Conservation (phyloP, 2,113 vertebrate species). For the human (Homo sapiens) region DNA sequence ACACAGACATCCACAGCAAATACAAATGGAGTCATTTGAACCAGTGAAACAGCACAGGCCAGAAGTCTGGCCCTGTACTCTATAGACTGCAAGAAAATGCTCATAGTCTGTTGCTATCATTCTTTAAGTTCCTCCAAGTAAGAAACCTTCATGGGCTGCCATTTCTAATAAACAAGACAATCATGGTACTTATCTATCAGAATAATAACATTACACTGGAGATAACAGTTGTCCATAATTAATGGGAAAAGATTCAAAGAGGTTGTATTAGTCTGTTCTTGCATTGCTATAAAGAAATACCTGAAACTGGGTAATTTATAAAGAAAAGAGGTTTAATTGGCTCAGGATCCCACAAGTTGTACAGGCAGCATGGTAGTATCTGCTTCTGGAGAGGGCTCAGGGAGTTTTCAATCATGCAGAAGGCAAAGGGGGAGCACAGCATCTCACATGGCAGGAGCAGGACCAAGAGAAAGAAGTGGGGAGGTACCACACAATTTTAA, state of each 20-base stretch:
- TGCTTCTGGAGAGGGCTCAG: too few relatives aligned
- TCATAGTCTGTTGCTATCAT: not conserved
- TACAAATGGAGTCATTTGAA: not conserved
- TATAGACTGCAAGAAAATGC: not conserved
- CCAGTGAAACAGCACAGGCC: not conserved
- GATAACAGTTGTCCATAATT: not conserved
- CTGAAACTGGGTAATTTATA: too few relatives aligned
- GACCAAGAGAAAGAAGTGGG: too few relatives aligned
- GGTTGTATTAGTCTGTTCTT: too few relatives aligned
- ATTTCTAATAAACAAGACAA: not conserved
- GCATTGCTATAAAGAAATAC: too few relatives aligned
- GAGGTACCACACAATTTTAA: too few relatives aligned
- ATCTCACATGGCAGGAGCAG: too few relatives aligned
- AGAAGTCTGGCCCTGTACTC: not conserved
- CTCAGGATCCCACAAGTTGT: too few relatives aligned
- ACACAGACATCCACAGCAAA: not conserved
- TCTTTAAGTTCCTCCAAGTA: not conserved
- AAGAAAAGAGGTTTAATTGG: too few relatives aligned
- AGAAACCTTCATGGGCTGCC: not conserved
- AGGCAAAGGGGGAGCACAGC: too few relatives aligned
- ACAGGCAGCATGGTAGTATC: too few relatives aligned
- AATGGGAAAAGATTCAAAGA: not conserved
- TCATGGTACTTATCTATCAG: not conserved
- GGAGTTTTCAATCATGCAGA: too few relatives aligned
- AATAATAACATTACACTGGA: not conserved